Conservation (phyloP, 2,113 vertebrate genomes). For the Stomatorhinus ivindoensis region DNA sequence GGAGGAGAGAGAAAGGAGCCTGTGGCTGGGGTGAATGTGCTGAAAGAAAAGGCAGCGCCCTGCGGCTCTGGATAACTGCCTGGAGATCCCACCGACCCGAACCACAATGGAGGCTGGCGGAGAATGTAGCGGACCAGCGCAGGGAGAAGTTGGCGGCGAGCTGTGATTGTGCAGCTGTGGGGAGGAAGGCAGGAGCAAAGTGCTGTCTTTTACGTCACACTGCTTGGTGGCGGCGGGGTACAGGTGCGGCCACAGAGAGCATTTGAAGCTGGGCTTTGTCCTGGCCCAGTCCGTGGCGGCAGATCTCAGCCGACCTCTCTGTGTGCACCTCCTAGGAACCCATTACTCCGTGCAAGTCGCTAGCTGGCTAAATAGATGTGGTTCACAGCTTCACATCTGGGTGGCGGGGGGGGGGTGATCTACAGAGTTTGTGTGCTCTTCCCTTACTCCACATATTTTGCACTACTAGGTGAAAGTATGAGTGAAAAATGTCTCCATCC, state of each 20-base stretch:
- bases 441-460: neutral
- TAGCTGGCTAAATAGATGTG: neutral
- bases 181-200: neutral
- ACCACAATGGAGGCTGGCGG: neutral
- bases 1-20: neutral
- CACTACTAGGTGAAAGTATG: neutral
- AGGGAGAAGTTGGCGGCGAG: neutral
- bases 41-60: neutral
- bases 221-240: neutral
- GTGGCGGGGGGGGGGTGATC: neutral
- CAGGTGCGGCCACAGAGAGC: neutral
- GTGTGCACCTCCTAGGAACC: neutral
- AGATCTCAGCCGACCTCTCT: neutral
- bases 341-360: neutral
- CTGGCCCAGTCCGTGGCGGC: neutral
- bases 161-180: neutral
- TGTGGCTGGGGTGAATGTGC: neutral
- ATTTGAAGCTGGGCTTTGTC: neutral
- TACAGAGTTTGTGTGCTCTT: neutral
- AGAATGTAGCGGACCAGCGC: neutral
- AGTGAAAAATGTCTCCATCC: neutral
- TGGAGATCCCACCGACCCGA: neutral
- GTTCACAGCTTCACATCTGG: neutral
- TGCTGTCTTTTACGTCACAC: neutral
- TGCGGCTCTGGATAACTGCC: neutral